These are phyloP conservation scores for Smithornis capensis DNA, from an alignment of 2,113 vertebrate genomes.

Conservation along the genomic window DNA sequence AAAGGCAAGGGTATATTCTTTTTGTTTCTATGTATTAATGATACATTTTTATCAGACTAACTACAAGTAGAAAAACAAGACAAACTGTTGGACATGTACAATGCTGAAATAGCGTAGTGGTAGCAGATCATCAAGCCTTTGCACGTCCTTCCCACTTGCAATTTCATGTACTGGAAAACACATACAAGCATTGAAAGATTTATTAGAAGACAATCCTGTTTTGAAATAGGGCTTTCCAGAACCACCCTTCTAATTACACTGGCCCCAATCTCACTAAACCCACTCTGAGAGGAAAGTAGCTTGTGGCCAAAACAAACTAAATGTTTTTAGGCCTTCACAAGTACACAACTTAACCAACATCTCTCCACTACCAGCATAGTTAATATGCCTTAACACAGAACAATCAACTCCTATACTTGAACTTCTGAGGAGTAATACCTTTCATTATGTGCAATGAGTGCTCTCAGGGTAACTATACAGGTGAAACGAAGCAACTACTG, in stretches of 20 bases:
- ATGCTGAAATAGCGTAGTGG: background rate
- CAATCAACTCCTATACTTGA: background rate
- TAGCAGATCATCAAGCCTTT: background rate
- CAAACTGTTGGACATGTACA: background rate
- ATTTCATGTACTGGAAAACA: background rate
- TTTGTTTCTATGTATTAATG: background rate
- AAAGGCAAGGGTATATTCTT: background rate
- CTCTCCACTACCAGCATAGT: background rate
- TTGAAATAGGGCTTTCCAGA: background rate
- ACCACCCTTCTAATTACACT: background rate
- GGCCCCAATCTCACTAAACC: background rate
- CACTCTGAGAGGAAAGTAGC: background rate
- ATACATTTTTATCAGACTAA: background rate
- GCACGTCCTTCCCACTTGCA: background rate
- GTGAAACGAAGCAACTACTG: background rate
- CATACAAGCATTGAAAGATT: background rate
- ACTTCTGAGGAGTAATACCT: background rate
- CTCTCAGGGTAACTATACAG: background rate
- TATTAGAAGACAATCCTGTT: background rate
- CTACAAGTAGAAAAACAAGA: background rate
- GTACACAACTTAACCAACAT: background rate
- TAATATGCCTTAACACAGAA: background rate
- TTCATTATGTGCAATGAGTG: background rate
- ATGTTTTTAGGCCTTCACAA: background rate
- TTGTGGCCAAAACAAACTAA: background rate